Evolutionary conservation across 2,113 vertebrate species (phyloP).

Genomic region (Donacobius atricapilla): DNA sequence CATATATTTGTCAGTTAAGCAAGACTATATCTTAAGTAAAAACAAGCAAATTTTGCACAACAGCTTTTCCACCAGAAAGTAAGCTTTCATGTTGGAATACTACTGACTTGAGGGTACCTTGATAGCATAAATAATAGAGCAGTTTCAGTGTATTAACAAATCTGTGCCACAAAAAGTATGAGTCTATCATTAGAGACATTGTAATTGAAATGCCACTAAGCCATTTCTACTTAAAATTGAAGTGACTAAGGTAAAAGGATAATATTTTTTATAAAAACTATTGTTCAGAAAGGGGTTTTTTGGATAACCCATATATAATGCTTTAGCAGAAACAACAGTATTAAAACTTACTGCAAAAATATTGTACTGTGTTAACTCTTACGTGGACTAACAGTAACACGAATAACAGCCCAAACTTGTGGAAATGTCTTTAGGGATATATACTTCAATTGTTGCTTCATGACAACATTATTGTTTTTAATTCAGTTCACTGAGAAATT

Average conservation of each 20-base stretch:
- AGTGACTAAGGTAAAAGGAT: not conserved
- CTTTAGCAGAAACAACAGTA: not conserved
- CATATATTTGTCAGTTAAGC: not conserved
- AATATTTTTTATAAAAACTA: not conserved
- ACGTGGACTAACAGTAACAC: not conserved
- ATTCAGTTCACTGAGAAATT: not conserved
- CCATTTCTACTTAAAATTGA: not conserved
- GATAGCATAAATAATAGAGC: not conserved
- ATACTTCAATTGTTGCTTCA: not conserved
- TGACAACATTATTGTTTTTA: not conserved
- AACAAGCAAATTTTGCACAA: not conserved
- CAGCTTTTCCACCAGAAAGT: not conserved
- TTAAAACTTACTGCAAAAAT: not conserved
- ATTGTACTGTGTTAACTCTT: not conserved
- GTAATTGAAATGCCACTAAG: not conserved
- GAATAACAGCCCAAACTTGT: not conserved
- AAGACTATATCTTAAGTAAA: not conserved
- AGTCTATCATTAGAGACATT: not conserved
- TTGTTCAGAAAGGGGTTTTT: not conserved
- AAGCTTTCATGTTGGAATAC: not conserved
- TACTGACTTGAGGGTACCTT: not conserved
- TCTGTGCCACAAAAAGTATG: not conserved
- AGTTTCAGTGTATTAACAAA: not conserved
- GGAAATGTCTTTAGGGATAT: not conserved
- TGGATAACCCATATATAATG: not conserved